phyloP scores from a whole-genome alignment of 2,888 invertebrate genomes.

The Artemia sinica region DNA sequence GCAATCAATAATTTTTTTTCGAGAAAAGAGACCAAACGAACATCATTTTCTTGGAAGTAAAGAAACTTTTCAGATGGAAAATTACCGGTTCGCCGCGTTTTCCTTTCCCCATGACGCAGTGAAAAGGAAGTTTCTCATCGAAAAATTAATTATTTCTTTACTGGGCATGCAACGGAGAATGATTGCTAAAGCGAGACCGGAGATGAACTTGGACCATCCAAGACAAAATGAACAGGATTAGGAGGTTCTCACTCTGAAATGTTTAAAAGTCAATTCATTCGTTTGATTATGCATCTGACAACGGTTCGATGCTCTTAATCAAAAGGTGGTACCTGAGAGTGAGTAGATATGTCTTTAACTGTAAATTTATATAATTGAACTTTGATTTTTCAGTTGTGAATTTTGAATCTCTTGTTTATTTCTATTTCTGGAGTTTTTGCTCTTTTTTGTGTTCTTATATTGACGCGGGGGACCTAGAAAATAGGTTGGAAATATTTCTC shows the following conservation, averaged over 20 bases:
- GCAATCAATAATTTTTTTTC: constrained; percentile 9
- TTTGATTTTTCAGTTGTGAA: too few relatives aligned
- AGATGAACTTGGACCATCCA: constrained; percentile 11
- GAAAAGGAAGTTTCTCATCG: constrained; percentile 14
- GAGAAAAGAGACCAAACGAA: not conserved
- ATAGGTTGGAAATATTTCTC: too few relatives aligned
- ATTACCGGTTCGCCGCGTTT: not conserved
- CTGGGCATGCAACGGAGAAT: constrained; percentile 13
- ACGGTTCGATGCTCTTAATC: too few relatives aligned
- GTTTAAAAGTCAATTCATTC: too few relatives aligned
- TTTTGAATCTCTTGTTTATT: too few relatives aligned
- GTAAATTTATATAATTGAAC: too few relatives aligned
- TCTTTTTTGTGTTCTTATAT: too few relatives aligned
- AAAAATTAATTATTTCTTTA: constrained; percentile 13
- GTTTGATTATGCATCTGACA: too few relatives aligned
- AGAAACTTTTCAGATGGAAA: constrained; percentile 12
- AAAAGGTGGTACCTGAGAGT: too few relatives aligned
- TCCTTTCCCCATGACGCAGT: not conserved
- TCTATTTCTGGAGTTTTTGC: too few relatives aligned
- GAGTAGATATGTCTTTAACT: too few relatives aligned
- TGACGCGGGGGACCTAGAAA: too few relatives aligned
- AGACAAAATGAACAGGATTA: not conserved
- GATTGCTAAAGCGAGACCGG: constrained; percentile 14
- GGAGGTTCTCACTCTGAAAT: not conserved
- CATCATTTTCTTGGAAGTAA: constrained; percentile 14